phyloP scores from a whole-genome alignment of 2,113 vertebrate species.

The Epinephelus cyanopodus region DNA sequence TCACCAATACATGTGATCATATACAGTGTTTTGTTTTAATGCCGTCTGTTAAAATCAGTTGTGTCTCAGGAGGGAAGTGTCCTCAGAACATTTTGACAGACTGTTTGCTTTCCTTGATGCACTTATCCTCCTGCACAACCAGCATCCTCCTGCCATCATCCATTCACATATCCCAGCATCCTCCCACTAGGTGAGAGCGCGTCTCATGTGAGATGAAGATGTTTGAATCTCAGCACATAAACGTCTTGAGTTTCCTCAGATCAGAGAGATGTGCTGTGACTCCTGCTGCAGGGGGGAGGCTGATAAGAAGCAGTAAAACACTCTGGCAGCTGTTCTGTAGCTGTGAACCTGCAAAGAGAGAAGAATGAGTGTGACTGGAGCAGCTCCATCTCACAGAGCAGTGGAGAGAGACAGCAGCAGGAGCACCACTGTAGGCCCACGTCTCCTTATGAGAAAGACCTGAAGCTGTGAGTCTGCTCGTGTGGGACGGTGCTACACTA shows the following conservation, averaged over 20 bases:
- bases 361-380: conserved; percentile 40
- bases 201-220: neutral
- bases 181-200: neutral
- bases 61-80: neutral
- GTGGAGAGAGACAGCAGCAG: conserved; percentile 6
- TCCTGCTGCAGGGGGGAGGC: conserved; percentile 17
- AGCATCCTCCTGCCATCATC: no score
- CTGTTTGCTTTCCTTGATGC: neutral
- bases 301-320: conserved; percentile 41
- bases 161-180: neutral
- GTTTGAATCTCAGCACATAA: neutral
- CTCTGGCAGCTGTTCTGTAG: conserved; percentile 27
- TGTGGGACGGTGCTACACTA: neutral
- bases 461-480: neutral
- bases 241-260: neutral
- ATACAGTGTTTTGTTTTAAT: neutral
- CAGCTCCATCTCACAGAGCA: conserved; percentile 16
- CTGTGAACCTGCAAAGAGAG: conserved; percentile 36
- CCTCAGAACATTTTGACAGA: neutral
- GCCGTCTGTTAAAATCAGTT: neutral
- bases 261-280: conserved; percentile 20
- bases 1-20: no score
- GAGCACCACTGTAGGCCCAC: neutral
- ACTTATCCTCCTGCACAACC: neutral
- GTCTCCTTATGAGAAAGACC: conserved; percentile 9